Conservation (phyloP, 2,113 vertebrate species). For the Solea solea region DNA sequence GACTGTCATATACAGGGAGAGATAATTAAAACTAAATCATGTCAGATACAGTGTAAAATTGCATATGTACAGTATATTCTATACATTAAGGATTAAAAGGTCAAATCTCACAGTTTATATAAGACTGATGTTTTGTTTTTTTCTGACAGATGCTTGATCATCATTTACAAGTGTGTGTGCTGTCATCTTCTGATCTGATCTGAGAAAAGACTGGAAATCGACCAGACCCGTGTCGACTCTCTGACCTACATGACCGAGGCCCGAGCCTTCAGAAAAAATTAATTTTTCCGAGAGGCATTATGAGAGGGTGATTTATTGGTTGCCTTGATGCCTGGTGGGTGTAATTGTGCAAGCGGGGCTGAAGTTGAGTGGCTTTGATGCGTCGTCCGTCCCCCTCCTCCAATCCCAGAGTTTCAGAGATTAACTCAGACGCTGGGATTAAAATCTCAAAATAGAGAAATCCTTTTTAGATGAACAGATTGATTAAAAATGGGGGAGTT, state of each 20-base stretch:
- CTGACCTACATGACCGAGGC: slow-evolving; percentile 75
- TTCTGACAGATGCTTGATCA: slow-evolving; percentile 24
- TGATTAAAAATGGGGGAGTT: slow-evolving; percentile 72
- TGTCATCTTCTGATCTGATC: slow-evolving; percentile 31
- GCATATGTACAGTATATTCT: background rate
- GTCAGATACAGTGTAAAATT: background rate
- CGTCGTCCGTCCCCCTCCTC: slow-evolving; percentile 57
- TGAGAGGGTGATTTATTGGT: slow-evolving; percentile 65
- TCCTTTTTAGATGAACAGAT: slow-evolving; percentile 76
- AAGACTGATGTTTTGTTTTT: slow-evolving; percentile 18
- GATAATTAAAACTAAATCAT: background rate
- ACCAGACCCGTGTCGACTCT: slow-evolving; percentile 43
- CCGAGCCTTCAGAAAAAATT: slow-evolving; percentile 61
- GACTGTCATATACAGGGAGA: background rate
- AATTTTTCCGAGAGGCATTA: slow-evolving; percentile 77
- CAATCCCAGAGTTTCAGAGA: slow-evolving; percentile 77
- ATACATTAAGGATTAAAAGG: background rate
- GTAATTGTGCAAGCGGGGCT: slow-evolving; percentile 66
- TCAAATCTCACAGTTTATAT: slow-evolving; percentile 3
- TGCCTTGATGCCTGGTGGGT: slow-evolving; percentile 59
- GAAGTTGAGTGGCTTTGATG: slow-evolving; percentile 72
- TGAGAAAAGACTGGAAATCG: slow-evolving; percentile 50
- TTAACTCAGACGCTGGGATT: slow-evolving; percentile 80
- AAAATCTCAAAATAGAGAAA: slow-evolving; percentile 83
- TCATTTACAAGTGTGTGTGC: slow-evolving; percentile 14